phyloP scores from a whole-genome alignment of 2,113 vertebrate species.

The Pungitius pungitius region DNA sequence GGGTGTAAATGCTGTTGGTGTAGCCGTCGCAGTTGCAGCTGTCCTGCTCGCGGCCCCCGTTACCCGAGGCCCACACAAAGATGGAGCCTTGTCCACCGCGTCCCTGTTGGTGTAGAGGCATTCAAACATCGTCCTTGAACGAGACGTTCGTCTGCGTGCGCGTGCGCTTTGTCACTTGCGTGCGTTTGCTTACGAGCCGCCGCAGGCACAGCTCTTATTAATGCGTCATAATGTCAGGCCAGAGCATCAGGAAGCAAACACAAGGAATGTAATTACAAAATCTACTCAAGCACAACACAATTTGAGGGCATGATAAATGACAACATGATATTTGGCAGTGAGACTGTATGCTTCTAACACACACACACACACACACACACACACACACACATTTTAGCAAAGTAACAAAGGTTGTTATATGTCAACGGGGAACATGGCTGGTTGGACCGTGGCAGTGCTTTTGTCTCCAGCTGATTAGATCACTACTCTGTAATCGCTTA shows the following conservation, averaged over 20 bases:
- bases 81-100: conserved; percentile 93
- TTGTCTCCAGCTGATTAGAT: conserved; percentile 27
- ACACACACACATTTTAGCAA: conserved; percentile 12
- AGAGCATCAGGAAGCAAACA: conserved; percentile 53
- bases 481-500: conserved; percentile 17
- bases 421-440: conserved; percentile 5
- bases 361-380: conserved; percentile 5
- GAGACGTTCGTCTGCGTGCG: conserved; percentile 38
- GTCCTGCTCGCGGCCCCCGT: conserved; percentile 94
- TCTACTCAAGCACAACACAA: conserved; percentile 46
- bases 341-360: conserved; percentile 7
- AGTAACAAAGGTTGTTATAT: conserved; percentile 29
- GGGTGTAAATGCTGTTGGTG: conserved; percentile 99
- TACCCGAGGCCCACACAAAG: conserved; percentile 98
- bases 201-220: conserved; percentile 52
- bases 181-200: conserved; percentile 26
- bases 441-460: conserved; percentile 8
- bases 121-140: conserved; percentile 30
- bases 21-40: conserved; percentile 99
- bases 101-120: conserved; percentile 80
- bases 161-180: conserved; percentile 40
- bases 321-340: conserved; percentile 26
- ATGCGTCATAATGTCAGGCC: conserved; percentile 52
- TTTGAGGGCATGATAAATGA: conserved; percentile 46
- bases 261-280: conserved; percentile 61